Percentiles rank a stretch among this genome's conserved stretches.
Evolutionary conservation across 1,140 invertebrate genomes (phyloP).

Genomic region (Ruditapes philippinarum): DNA sequence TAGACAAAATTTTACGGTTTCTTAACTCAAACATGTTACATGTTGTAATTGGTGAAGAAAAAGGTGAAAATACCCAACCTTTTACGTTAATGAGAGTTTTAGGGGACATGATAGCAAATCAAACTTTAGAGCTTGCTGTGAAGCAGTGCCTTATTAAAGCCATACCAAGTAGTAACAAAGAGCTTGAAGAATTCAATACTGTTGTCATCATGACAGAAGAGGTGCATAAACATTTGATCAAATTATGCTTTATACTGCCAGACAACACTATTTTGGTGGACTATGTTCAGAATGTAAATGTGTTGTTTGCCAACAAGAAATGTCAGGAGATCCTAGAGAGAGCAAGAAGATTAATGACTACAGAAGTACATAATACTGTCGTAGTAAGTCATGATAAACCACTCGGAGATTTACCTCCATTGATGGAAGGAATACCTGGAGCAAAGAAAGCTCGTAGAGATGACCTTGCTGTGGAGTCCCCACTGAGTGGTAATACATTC

Average conservation of each 20-base stretch:
- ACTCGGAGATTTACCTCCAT: conserved; percentile 74
- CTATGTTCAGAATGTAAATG: conserved; percentile 93
- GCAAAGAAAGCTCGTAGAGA: conserved; percentile 72
- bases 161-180: conserved; percentile 91
- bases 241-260: conserved; percentile 82
- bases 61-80: conserved; percentile 85
- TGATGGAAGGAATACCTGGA: conserved; percentile 56
- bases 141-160: conserved; percentile 92
- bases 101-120: conserved; percentile 89
- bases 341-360: conserved; percentile 92
- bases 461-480: conserved; percentile 70
- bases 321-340: conserved; percentile 91
- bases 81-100: conserved; percentile 89
- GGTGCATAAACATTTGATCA: conserved; percentile 90
- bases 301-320: conserved; percentile 93
- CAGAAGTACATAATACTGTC: conserved; percentile 93
- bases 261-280: conserved; percentile 88
- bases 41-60: conserved; percentile 22
- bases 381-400: conserved; percentile 86
- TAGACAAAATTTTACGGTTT: conserved; percentile 70
- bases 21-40: conserved; percentile 70
- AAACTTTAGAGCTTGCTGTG: conserved; percentile 90
- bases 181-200: conserved; percentile 90
- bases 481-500: conserved; percentile 82
- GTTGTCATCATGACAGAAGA: conserved; percentile 90